Conservation (phyloP, 30 jellyfish, hydroid and myxozoan species). For the Chrysaora quinquecirrha region DNA sequence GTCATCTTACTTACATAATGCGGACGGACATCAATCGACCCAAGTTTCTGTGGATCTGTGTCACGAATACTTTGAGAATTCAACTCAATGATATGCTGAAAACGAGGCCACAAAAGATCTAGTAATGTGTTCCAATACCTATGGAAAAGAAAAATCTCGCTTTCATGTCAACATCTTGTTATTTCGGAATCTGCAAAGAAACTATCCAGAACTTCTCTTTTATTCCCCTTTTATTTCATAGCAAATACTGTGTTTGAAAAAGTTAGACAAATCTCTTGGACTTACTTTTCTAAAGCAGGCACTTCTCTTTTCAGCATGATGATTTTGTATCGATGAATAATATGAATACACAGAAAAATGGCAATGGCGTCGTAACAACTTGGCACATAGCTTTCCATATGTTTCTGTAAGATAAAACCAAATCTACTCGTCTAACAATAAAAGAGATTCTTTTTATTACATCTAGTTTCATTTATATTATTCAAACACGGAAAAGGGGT, state of each 20-base stretch:
- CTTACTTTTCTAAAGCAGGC: slow-evolving; percentile 92
- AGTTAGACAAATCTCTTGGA: no score
- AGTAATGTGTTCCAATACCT: slow-evolving; percentile 92
- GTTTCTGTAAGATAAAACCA: slow-evolving; percentile 85
- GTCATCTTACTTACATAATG: slow-evolving; percentile 98
- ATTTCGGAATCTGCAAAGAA: no score
- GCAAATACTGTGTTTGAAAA: no score
- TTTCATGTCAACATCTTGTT: no score
- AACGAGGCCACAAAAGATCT: slow-evolving; percentile 96
- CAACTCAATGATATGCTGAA: slow-evolving; percentile 83
- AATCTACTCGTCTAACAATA: no score
- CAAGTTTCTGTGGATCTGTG: slow-evolving; percentile 90
- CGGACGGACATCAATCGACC: slow-evolving; percentile 93
- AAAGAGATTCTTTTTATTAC: no score
- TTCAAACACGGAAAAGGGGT: no score
- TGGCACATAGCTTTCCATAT: slow-evolving; percentile 89
- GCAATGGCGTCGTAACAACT: slow-evolving; percentile 94
- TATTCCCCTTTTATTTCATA: no score
- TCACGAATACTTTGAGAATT: slow-evolving; percentile 91
- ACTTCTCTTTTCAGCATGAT: slow-evolving; percentile 96
- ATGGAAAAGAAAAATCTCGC: neutral
- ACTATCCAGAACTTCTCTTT: no score
- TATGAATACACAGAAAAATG: slow-evolving; percentile 87
- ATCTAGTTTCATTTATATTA: no score
- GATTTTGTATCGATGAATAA: slow-evolving; percentile 88